Base-by-base conservation (phyloP, 2,113 vertebrate species). In the Vidua chalybeata region DNA sequence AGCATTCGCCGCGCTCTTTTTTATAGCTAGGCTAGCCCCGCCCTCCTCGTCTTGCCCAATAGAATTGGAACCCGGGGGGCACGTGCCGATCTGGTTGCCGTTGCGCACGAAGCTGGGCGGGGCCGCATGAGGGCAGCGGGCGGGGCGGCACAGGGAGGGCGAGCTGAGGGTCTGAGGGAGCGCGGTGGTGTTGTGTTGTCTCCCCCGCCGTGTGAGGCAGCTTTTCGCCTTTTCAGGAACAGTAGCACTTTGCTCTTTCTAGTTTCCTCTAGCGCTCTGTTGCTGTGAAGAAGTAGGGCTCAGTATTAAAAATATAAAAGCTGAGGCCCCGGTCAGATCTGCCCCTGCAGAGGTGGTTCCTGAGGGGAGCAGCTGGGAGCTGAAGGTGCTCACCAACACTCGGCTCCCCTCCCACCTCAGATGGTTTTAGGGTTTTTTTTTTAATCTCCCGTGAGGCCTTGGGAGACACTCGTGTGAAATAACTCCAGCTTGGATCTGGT, bases 1-100 rank as follows among this genome's bases (percentile, higher is more conserved):
- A 0, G 0, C 0, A 0, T 0, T 0, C 0, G 0, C 4, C 2
- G 7, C 19, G 13, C n/a, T 11, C 3, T 0, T 0, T 0, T 59
- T 96, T 96, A 95, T 96, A 71, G 1, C 1, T 1, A 4, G 0
- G 0, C 4, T 2, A 5, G 24, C 48, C 63, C 64, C 55, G 87
- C 91, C 71, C 20, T n/a, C 51, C 7, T 3, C 4, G 5, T 2
- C 9, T 46, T 4, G 10, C 2, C 91, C 73, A 96, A 94, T 95
- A 63, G 43, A 1, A 26, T 17, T 46, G 30, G 13, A 27, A 0
- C 0, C 0, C 0, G 2, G 6, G 2, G 2, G 14, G 4, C 77
- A 71, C 73, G 68, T 28, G 83, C 6, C 0, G 7, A 0, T 5
- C 1, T 0, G 5, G 2, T 3, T 1, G 84, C 15, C 0, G 6